Percentiles rank a stretch among this genome's conserved stretches.
Evolutionary conservation across 2,797 vertebrate species (phyloP).

Genomic region (Pelobates cultripes): DNA sequence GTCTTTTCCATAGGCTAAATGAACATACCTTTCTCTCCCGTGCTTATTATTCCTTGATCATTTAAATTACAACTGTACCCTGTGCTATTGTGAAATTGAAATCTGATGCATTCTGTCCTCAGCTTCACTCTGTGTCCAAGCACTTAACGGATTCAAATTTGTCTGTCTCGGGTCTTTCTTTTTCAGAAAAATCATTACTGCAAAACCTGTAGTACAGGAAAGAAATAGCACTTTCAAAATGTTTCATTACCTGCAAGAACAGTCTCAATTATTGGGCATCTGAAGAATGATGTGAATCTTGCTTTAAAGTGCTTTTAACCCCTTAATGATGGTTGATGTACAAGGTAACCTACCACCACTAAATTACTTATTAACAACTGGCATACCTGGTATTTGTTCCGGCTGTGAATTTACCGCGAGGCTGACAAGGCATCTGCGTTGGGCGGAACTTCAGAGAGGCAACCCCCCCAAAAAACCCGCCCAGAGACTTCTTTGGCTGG

Average conservation of each 20-base stretch:
- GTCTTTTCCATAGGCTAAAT: neutral
- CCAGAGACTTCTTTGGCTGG: no score
- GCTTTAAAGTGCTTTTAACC: no score
- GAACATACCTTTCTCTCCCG: neutral
- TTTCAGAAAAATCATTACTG: neutral
- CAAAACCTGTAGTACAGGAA: neutral
- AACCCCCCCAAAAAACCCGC: no score
- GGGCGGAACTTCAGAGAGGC: no score
- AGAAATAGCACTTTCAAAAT: neutral
- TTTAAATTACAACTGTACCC: neutral
- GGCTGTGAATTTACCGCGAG: no score
- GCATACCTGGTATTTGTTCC: no score
- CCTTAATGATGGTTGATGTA: no score
- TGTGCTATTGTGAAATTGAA: neutral
- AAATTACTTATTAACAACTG: no score
- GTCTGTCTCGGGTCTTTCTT: neutral
- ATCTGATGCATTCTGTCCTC: neutral
- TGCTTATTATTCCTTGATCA: neutral
- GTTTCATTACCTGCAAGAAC: neutral
- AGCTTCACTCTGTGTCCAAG: neutral
- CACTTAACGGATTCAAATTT: neutral
- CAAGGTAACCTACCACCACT: no score
- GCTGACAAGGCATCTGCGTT: no score
- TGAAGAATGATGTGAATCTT: no score
- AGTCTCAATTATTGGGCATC: no score